Evolutionary conservation across 1,140 invertebrate species (phyloP).

Genomic region (Laupala kohalensis): DNA sequence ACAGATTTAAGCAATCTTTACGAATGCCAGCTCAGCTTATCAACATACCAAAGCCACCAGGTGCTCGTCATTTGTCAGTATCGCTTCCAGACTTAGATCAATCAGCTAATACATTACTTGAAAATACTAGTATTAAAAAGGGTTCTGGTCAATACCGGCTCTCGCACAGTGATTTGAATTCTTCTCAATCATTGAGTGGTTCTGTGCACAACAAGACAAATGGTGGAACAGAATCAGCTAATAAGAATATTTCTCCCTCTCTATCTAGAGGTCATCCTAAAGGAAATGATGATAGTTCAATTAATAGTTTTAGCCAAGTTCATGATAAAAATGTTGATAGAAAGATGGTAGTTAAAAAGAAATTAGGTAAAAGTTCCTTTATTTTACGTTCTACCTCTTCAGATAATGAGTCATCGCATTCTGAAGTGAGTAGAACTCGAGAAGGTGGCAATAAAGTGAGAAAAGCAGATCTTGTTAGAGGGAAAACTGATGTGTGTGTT

Average conservation of each 20-base stretch:
- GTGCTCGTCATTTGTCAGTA: constrained; percentile 44
- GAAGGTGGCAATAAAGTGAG: constrained; percentile 28
- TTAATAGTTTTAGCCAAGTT: constrained; percentile 28
- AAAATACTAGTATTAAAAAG: background rate
- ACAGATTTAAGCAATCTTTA: constrained; percentile 63
- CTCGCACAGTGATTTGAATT: background rate
- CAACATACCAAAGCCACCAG: constrained; percentile 49
- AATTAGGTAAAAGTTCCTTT: constrained; percentile 15
- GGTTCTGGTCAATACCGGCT: background rate
- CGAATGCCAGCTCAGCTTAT: constrained; percentile 65
- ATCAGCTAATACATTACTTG: constrained; percentile 19
- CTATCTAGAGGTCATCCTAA: background rate
- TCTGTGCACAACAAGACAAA: background rate
- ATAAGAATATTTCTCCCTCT: background rate
- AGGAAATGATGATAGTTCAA: constrained; percentile 39
- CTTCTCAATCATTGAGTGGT: background rate
- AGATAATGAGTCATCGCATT: background rate
- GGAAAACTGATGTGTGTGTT: constrained; percentile 40
- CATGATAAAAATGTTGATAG: background rate
- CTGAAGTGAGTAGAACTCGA: background rate
- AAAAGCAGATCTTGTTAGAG: constrained; percentile 36
- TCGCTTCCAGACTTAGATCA: constrained; percentile 63
- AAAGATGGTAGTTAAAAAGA: background rate
- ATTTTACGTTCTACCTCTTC: background rate
- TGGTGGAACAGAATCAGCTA: background rate